phyloP scores from a whole-genome alignment of 2,888 invertebrate species.

The Zygogramma bicolorata region DNA sequence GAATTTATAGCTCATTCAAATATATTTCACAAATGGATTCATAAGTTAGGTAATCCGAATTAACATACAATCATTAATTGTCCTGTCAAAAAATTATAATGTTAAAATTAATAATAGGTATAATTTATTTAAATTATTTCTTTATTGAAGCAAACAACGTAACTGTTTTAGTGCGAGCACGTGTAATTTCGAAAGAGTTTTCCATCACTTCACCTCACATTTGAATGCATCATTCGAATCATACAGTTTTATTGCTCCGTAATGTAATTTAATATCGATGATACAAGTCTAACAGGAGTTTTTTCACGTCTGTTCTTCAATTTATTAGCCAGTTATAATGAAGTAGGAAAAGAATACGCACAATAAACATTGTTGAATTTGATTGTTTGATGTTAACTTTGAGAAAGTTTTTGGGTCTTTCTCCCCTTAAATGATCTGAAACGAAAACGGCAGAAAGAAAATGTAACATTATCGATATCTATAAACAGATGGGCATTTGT shows the following conservation, averaged over 20 bases:
- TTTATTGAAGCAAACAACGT: slow-evolving; percentile 35
- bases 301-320: background rate
- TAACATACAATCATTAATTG: slow-evolving; percentile 45
- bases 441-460: too few relatives aligned
- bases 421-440: too few relatives aligned
- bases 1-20: slow-evolving; percentile 27
- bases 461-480: too few relatives aligned
- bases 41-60: slow-evolving; percentile 35
- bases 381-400: too few relatives aligned
- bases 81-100: slow-evolving; percentile 42
- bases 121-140: slow-evolving; percentile 40
- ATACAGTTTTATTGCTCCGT: background rate
- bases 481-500: too few relatives aligned
- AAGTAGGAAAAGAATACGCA: background rate
- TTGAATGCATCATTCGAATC: background rate
- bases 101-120: slow-evolving; percentile 38
- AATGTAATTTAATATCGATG: background rate
- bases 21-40: slow-evolving; percentile 25
- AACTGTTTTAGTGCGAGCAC: slow-evolving; percentile 27
- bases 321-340: background rate
- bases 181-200: slow-evolving; percentile 3
- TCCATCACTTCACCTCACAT: background rate
- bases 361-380: background rate
- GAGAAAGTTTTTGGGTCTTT: too few relatives aligned
- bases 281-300: background rate